These are phyloP conservation scores for Nematolebias whitei DNA, from an alignment of 2,113 vertebrate species.

Conservation along the genomic window DNA sequence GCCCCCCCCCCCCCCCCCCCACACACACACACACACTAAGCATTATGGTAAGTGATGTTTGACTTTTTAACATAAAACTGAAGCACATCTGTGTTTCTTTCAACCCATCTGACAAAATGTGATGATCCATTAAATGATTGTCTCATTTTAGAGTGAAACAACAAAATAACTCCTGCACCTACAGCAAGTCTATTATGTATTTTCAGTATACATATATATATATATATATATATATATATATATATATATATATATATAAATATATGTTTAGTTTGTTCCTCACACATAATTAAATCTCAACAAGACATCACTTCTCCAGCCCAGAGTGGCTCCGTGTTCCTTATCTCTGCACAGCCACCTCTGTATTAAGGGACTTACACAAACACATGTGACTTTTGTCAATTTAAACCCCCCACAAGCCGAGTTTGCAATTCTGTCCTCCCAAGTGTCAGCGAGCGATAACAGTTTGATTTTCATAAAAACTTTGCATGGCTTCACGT, in stretches of 20 bases:
- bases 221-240: no score
- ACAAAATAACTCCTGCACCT: constrained; percentile 5
- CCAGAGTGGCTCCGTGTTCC: constrained; percentile 21
- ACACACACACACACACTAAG: background rate
- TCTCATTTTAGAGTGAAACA: constrained; percentile 10
- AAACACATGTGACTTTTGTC: constrained; percentile 47
- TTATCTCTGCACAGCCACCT: constrained; percentile 43
- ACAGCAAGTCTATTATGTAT: background rate
- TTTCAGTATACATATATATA: no score
- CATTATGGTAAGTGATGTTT: constrained; percentile 34
- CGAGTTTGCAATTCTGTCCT: constrained; percentile 46
- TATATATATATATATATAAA: no score
- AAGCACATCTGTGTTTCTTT: constrained; percentile 20
- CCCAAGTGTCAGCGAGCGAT: constrained; percentile 56
- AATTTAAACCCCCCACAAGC: constrained; percentile 36
- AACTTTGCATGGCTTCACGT: constrained; percentile 52
- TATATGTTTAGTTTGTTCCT: background rate
- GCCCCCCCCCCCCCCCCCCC: no score
- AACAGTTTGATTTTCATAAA: constrained; percentile 49
- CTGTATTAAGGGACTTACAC: constrained; percentile 40
- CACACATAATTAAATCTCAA: constrained; percentile 29
- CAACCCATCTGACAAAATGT: constrained; percentile 25
- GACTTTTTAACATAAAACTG: constrained; percentile 46
- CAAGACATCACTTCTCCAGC: constrained; percentile 16
- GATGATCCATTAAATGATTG: background rate